Evolutionary conservation across 37 sponge, comb jelly and placozoan genomes (phyloP), one percentile per base, ranked within the genome.

Genomic region (Tethya wilhelma): DNA sequence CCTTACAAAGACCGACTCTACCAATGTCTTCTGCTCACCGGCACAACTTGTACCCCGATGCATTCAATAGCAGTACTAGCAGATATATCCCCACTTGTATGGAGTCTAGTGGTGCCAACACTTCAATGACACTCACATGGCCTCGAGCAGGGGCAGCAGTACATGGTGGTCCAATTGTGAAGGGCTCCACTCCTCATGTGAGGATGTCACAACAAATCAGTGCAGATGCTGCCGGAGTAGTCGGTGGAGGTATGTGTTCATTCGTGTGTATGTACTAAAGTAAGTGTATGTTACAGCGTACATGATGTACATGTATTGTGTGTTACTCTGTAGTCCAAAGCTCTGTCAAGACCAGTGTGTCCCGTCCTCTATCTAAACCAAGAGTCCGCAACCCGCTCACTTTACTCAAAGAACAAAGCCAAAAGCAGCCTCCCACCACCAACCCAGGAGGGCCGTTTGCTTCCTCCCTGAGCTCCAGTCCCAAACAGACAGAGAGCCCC

Each of bases 361-460:
- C 59, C 42, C 86, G 87, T 17, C 91, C 91, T 23, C 67, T 69
- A 31, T 86, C 87, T 0, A 90, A 90, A 69, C 91, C 91, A 0
- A 63, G 81, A 33, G 91, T 86, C 26, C 76, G 81, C 56, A 86
- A 90, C 71, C 91, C 91, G 20, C 77, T 90, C 82, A 44, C 64
- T 40, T 80, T 69, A 19, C 39, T 71, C 38, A 70, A 79, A 72
- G 59, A 12, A 5, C 42, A 36, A 38, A 40, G 56, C 28, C 53
- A 56, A n/a, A 17, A n/a, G 32, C 25, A 26, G n/a, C 70, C 38
- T 29, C 68, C 67, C 34, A 6, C 56, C 53, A 4, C 74, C 26
- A 36, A 23, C 4, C 26, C 74, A n/a, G 32, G 42, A 41, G 64
- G 65, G 11, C 43, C 43, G 25, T 60, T 25, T 17, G 19, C 11